Conservation (phyloP, 1,140 invertebrate species). For the Mycetomoellerius zeteki region DNA sequence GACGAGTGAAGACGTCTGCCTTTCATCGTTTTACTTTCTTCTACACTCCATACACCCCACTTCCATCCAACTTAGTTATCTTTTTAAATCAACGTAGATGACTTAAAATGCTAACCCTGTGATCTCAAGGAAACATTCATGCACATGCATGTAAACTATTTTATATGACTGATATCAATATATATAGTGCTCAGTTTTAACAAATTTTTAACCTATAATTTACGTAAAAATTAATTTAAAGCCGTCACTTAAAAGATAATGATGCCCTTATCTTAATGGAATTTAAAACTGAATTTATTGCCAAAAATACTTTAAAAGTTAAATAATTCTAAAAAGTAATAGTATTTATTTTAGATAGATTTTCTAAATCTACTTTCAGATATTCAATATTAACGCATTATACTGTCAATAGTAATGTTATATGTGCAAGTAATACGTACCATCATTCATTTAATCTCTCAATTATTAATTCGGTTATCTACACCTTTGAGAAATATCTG, state of each 20-base stretch:
- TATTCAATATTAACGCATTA: background rate
- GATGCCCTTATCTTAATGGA: background rate
- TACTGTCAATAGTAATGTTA: background rate
- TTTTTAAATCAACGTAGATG: background rate
- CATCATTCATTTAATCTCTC: background rate
- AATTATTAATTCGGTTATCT: background rate
- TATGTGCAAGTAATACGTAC: background rate
- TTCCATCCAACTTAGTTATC: background rate
- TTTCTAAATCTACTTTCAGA: background rate
- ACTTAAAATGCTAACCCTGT: background rate
- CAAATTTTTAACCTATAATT: background rate
- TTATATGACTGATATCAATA: background rate
- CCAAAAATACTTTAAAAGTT: background rate
- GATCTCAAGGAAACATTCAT: background rate
- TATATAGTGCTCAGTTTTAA: background rate
- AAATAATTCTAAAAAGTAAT: background rate
- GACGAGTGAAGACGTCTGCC: background rate
- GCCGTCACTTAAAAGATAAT: background rate
- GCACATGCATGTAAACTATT: background rate
- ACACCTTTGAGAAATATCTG: background rate
- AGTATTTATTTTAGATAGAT: background rate
- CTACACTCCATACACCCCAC: background rate
- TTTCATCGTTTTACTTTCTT: slow-evolving; percentile 26
- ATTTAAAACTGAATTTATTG: slow-evolving; percentile 11
- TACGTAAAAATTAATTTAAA: background rate